phyloP scores from a whole-genome alignment of 2,797 vertebrate species.

The Lithobates pipiens region DNA sequence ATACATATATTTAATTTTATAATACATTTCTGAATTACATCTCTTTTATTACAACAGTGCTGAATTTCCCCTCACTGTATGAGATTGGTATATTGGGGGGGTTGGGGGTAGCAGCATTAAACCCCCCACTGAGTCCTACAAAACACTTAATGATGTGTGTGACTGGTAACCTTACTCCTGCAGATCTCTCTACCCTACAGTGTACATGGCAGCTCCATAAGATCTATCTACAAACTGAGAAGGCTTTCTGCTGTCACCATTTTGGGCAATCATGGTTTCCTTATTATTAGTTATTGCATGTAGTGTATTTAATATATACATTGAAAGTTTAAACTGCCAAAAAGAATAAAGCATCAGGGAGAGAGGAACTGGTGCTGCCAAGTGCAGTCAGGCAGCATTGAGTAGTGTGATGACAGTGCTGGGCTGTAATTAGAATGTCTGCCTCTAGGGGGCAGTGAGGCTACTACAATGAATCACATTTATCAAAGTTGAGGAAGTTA shows the following conservation, averaged over 20 bases:
- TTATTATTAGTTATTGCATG: background rate
- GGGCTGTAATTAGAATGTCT: background rate
- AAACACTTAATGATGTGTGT: background rate
- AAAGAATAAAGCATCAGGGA: too few species aligned
- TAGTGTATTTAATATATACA: slow-evolving; percentile 20
- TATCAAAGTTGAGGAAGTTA: too few species aligned
- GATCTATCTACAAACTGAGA: background rate
- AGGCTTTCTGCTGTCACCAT: background rate
- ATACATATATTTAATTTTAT: slow-evolving; percentile 58
- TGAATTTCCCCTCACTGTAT: background rate
- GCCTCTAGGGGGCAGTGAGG: background rate
- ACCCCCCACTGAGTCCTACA: slow-evolving; percentile 9
- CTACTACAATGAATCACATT: background rate
- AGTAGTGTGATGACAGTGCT: background rate
- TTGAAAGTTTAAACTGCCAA: background rate
- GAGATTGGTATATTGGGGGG: background rate
- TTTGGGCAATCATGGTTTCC: background rate
- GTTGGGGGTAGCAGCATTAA: slow-evolving; percentile 41
- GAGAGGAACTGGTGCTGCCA: background rate
- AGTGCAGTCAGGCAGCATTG: background rate
- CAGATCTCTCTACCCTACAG: background rate
- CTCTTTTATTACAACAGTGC: slow-evolving; percentile 39
- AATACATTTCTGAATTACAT: slow-evolving; percentile 53
- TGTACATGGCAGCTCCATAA: background rate
- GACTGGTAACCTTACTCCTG: slow-evolving; percentile 16